Evolutionary conservation across 2,888 invertebrate species (phyloP).

Genomic region (Mythimna vitellina): DNA sequence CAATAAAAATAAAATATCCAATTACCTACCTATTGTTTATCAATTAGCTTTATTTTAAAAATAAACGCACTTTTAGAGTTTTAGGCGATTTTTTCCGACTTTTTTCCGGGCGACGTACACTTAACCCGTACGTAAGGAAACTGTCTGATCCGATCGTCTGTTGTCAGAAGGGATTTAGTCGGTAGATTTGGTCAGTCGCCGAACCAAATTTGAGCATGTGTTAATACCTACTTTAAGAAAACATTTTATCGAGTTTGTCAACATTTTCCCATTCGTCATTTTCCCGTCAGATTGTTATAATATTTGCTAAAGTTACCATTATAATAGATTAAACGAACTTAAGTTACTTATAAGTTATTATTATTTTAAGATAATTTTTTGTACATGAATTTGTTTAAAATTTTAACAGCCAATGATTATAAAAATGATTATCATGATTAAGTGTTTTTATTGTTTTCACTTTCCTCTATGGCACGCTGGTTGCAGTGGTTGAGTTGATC

Average conservation of each 20-base stretch:
- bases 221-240: neutral
- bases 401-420: neutral
- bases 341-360: neutral
- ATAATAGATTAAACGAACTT: conserved; percentile 10
- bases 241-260: neutral
- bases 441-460: neutral
- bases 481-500: too few species aligned
- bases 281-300: neutral
- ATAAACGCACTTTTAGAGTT: too few species aligned
- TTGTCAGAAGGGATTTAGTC: too few species aligned
- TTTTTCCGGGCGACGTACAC: too few species aligned
- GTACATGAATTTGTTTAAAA: conserved; percentile 4
- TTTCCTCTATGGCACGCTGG: neutral
- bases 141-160: too few species aligned
- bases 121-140: too few species aligned
- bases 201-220: too few species aligned
- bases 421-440: neutral
- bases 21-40: too few species aligned
- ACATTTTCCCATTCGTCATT: neutral
- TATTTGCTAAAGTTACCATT: neutral
- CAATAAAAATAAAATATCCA: too few species aligned
- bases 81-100: too few species aligned
- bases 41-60: too few species aligned
- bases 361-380: neutral
- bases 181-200: too few species aligned